A percentile compares a stretch with the other conserved stretches of the same genome.
Evolutionary conservation across 1,140 invertebrate genomes (phyloP).

Genomic region (Prorops nasuta): DNA sequence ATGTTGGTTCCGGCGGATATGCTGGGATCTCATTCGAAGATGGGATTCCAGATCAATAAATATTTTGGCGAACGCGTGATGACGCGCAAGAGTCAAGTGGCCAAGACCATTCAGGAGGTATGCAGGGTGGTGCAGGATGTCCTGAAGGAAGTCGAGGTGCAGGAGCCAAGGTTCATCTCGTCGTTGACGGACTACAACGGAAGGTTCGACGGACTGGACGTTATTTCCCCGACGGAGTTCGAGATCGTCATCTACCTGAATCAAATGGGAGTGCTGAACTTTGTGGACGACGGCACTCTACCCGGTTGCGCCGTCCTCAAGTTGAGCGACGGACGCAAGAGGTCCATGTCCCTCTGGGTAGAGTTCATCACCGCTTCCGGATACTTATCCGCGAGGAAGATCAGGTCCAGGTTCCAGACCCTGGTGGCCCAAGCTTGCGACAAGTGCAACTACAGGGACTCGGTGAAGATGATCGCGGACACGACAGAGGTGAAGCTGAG

Average conservation of each 20-base stretch:
- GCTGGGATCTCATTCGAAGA: conserved; percentile 81
- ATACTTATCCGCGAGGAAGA: conserved; percentile 91
- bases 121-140: conserved; percentile 95
- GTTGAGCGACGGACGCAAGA: conserved; percentile 89
- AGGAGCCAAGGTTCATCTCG: conserved; percentile 94
- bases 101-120: conserved; percentile 86
- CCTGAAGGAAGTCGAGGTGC: conserved; percentile 93
- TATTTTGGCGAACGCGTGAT: conserved; percentile 90
- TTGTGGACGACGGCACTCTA: conserved; percentile 92
- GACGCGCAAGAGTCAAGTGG: conserved; percentile 75
- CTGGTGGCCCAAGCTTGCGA: conserved; percentile 94
- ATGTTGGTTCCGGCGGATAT: conserved; percentile 85
- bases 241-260: conserved; percentile 94
- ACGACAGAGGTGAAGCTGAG: conserved; percentile 87
- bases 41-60: conserved; percentile 93
- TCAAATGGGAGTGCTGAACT: conserved; percentile 97
- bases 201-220: conserved; percentile 82
- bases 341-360: conserved; percentile 97
- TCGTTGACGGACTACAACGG: conserved; percentile 87
- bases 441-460: conserved; percentile 89
- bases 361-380: conserved; percentile 97
- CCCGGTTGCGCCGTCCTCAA: conserved; percentile 95
- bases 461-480: conserved; percentile 92
- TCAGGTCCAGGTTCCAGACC: conserved; percentile 92
- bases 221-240: conserved; percentile 88